These are phyloP conservation scores for Lacanobia wlatinum DNA, from an alignment of 2,888 invertebrate species.

Conservation along the genomic window DNA sequence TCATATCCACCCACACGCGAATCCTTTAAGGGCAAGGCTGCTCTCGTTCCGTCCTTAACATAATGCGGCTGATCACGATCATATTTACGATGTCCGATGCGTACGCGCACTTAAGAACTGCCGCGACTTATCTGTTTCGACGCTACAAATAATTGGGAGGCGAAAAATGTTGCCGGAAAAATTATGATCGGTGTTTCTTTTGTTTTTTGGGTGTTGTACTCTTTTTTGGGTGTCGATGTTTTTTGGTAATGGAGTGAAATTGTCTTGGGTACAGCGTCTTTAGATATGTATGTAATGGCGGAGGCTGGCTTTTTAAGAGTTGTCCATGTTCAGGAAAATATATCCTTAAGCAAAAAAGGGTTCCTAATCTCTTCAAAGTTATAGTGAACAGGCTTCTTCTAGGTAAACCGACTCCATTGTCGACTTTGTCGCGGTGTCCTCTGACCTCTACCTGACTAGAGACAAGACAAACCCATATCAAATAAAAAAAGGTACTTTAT, in stretches of 20 bases:
- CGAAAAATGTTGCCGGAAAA: conserved; percentile 55
- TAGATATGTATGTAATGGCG: background rate
- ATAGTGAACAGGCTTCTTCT: no score
- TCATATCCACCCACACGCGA: conserved; percentile 59
- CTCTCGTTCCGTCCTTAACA: conserved; percentile 76
- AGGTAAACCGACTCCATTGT: no score
- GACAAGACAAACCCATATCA: no score
- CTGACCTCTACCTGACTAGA: no score
- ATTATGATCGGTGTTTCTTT: conserved; percentile 54
- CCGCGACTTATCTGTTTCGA: conserved; percentile 69
- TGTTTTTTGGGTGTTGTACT: conserved; percentile 36
- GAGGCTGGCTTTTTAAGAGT: no score
- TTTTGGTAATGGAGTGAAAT: background rate
- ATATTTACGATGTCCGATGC: conserved; percentile 80
- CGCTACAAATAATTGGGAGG: conserved; percentile 71
- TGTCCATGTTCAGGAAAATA: no score
- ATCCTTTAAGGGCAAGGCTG: conserved; percentile 63
- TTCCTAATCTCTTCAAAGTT: no score
- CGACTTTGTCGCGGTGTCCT: no score
- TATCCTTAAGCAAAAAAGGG: no score
- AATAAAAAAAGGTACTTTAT: no score
- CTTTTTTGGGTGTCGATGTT: conserved; percentile 22
- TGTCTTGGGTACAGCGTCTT: background rate
- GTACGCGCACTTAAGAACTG: conserved; percentile 66
- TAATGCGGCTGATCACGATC: conserved; percentile 82